Percentiles rank a stretch among this genome's conserved stretches.
Conservation (phyloP, 2,113 vertebrate species). For the Dicaeum eximium region DNA sequence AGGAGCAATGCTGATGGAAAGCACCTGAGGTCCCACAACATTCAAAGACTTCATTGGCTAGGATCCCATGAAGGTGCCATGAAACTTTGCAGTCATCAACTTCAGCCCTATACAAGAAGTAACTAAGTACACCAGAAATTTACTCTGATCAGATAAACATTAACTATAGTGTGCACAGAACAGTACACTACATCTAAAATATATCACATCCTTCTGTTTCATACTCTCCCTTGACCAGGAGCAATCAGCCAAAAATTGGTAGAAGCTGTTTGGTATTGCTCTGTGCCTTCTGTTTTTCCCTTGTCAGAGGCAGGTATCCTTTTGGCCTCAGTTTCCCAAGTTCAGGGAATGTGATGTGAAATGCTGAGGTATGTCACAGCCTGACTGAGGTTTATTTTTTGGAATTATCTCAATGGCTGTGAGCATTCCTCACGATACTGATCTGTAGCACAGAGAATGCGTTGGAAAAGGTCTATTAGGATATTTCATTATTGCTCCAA, state of each 20-base stretch:
- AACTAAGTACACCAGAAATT: background rate
- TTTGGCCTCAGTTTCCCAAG: background rate
- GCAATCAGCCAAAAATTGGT: background rate
- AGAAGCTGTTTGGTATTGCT: background rate
- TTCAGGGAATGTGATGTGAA: background rate
- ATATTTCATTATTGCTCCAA: background rate
- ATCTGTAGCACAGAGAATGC: background rate
- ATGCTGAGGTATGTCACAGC: background rate
- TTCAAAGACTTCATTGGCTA: background rate
- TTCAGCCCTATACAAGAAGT: background rate
- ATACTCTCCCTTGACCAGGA: background rate
- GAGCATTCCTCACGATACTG: background rate
- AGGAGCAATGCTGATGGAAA: background rate
- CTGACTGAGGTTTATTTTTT: background rate
- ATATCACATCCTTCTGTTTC: background rate
- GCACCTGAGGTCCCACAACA: background rate
- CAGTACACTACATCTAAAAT: background rate
- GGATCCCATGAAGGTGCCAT: background rate
- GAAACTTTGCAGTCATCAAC: background rate
- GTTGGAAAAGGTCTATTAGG: background rate
- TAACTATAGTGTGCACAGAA: background rate
- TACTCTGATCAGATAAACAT: background rate
- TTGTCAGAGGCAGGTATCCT: background rate
- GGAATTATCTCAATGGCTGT: background rate
- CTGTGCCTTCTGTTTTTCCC: background rate